Base-by-base conservation (phyloP, 2,888 invertebrate genomes). In the Eretmocerus hayati region DNA sequence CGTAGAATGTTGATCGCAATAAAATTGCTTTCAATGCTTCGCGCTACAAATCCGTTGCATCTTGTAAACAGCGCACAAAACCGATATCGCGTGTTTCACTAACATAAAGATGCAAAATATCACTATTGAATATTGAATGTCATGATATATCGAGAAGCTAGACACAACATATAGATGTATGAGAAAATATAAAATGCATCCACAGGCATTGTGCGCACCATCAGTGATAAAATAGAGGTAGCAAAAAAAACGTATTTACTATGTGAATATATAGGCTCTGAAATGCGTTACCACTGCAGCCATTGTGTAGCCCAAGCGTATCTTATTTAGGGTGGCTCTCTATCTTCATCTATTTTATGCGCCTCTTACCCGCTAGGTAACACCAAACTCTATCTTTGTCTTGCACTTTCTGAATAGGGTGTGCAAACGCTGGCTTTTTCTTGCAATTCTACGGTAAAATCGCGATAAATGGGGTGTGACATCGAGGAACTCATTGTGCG, bases 171-270 rank as follows among this genome's bases (percentile, higher is more conserved):
- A 69, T 66, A 69, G 67, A 69, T 52, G 31, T 47, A 4, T n/a
- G n/a, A n/a, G n/a, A n/a, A n/a, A n/a, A n/a, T 22, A 44, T 36
- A 67, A 67, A 68, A 69, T 68, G 69, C 69, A 69, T 69, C 69
- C 67, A 68, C 69, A 69, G 68, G 68, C 69, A 69, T 69, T 66
- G 60, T 67, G 69, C 67, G 68, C 65, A 67, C 65, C 64, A 69
- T 63, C 59, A 61, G 68, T 60, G 63, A 58, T 61, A 59, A 62
- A 63, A 63, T 59, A 48, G 62, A 55, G 40, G 46, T 36, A 52
- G 16, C 20, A 20, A 15, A 30, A 36, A 16, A 30, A 22, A 20
- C 13, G 57, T 54, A 54, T 62, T 65, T 64, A 61, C 60, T 62
- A n/a, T n/a, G n/a, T n/a, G n/a, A n/a, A n/a, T n/a, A n/a, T n/a